These are phyloP conservation scores for Semnopithecus entellus DNA, from an alignment of 2,113 vertebrate genomes.

Conservation along the genomic window DNA sequence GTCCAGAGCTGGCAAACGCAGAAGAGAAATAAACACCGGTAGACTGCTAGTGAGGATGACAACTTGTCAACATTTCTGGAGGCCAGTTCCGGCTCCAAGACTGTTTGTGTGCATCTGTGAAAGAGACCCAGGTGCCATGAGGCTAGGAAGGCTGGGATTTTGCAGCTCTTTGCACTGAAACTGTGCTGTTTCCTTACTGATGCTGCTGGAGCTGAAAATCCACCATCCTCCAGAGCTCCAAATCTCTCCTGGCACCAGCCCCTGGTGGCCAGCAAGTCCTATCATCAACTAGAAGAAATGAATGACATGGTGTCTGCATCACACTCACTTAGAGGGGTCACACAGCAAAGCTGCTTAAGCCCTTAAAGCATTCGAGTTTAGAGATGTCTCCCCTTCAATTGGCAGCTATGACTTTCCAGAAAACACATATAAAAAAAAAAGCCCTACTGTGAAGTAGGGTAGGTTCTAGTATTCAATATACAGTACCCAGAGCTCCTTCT, in stretches of 20 bases:
- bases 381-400: neutral
- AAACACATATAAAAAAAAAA: neutral
- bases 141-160: neutral
- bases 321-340: neutral
- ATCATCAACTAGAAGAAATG: neutral
- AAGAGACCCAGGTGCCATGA: rapidly evolving
- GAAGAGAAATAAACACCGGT: neutral
- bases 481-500: neutral
- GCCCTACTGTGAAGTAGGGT: neutral
- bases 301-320: neutral
- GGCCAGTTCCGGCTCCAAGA: neutral
- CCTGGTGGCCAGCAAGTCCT: neutral
- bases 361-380: neutral
- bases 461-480: neutral
- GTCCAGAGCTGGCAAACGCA: neutral
- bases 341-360: neutral
- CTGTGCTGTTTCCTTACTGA: neutral
- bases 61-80: neutral
- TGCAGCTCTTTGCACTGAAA: neutral
- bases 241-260: neutral
- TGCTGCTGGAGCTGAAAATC: neutral
- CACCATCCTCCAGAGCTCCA: neutral
- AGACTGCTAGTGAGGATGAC: neutral
- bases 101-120: neutral
- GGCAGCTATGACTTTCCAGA: neutral